phyloP scores from a whole-genome alignment of 2,888 invertebrate species.

The Conus canariensis region DNA sequence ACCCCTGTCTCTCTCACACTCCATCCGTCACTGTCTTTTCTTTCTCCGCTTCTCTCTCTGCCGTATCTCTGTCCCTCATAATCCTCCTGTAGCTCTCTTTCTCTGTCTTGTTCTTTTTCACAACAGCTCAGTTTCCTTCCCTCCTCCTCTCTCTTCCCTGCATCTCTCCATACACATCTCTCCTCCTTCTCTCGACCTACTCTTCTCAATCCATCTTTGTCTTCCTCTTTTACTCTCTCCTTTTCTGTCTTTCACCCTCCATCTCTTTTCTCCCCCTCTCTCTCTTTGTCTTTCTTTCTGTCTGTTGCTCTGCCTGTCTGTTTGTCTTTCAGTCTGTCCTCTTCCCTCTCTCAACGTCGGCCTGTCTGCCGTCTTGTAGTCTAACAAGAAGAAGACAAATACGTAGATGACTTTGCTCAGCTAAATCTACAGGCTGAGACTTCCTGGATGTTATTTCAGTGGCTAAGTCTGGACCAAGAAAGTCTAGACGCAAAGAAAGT shows the following conservation, averaged over 20 bases:
- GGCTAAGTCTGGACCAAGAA: no score
- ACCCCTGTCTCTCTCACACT: not conserved
- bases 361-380: not conserved
- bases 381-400: no score
- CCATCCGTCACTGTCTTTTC: not conserved
- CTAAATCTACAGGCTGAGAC: no score
- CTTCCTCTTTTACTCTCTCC: not conserved
- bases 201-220: not conserved
- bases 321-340: not conserved
- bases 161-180: no score
- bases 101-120: no score
- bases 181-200: not conserved
- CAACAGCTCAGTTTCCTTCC: no score
- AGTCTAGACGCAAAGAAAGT: no score
- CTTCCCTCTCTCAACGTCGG: not conserved
- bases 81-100: not conserved
- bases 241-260: no score
- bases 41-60: not conserved
- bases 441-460: no score
- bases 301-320: not conserved
- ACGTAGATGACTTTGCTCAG: no score
- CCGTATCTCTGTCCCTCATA: not conserved
- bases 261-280: not conserved
- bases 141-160: no score
- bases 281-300: not conserved